phyloP scores from a whole-genome alignment of 1,140 invertebrate species.

The Neomicropteryx cornuta region DNA sequence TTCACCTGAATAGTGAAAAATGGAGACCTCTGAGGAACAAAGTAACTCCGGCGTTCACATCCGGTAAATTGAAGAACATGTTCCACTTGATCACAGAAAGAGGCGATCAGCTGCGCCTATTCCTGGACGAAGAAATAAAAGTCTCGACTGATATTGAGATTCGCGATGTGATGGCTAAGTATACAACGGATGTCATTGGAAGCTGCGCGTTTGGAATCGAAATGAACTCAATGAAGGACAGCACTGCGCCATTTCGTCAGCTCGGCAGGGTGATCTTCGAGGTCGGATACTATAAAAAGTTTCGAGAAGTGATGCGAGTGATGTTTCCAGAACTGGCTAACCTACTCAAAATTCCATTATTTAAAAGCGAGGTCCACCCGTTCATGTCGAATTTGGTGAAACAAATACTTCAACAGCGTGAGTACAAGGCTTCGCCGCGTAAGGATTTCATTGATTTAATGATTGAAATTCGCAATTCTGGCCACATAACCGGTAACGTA shows the following conservation, averaged over 20 bases:
- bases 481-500: conserved; percentile 18
- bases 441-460: conserved; percentile 44
- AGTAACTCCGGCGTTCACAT: conserved; percentile 44
- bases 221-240: conserved; percentile 31
- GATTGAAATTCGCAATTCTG: conserved; percentile 33
- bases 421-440: conserved; percentile 24
- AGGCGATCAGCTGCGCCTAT: conserved; percentile 21
- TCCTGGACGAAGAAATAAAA: conserved; percentile 9
- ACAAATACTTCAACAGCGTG: conserved; percentile 29
- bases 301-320: background rate
- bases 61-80: conserved; percentile 44
- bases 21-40: conserved; percentile 41
- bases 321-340: conserved; percentile 1
- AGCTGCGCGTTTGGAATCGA: conserved; percentile 39
- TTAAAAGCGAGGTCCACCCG: background rate
- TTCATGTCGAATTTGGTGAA: conserved; percentile 9
- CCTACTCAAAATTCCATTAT: background rate
- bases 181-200: conserved; percentile 36
- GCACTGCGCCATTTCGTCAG: conserved; percentile 32
- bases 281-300: background rate
- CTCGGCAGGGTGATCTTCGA: conserved; percentile 24
- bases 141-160: conserved; percentile 12
- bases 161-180: conserved; percentile 25
- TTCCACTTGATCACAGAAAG: conserved; percentile 31
- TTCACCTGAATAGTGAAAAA: conserved; percentile 20